phyloP scores from a whole-genome alignment of 2,888 invertebrate genomes.

The Pediacus dermestoides region DNA sequence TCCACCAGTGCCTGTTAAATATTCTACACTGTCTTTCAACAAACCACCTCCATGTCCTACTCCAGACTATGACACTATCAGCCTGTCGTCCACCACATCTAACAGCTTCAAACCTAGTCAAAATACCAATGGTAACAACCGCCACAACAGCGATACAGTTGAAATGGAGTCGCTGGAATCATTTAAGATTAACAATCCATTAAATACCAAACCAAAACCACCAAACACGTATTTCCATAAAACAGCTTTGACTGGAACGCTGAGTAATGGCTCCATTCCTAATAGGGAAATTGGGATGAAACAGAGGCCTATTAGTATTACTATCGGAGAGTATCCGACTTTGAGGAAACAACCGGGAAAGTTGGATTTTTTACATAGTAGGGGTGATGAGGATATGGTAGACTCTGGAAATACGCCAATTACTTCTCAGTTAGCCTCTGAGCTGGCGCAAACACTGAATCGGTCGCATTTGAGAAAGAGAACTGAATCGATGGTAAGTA shows the following conservation, averaged over 20 bases:
- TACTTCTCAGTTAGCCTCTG: constrained; percentile 66
- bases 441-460: constrained; percentile 70
- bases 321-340: constrained; percentile 67
- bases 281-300: constrained; percentile 37
- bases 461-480: constrained; percentile 73
- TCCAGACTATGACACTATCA: constrained; percentile 55
- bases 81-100: constrained; percentile 41
- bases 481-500: constrained; percentile 63
- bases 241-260: constrained; percentile 28
- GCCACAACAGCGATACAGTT: constrained; percentile 54
- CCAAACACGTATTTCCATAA: constrained; percentile 66
- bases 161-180: constrained; percentile 76
- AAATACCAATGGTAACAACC: constrained; percentile 46
- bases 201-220: constrained; percentile 60
- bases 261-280: constrained; percentile 33
- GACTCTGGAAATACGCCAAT: constrained; percentile 50
- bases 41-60: constrained; percentile 52
- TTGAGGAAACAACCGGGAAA: constrained; percentile 64
- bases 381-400: constrained; percentile 22
- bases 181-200: constrained; percentile 65
- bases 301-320: constrained; percentile 62
- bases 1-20: constrained; percentile 47
- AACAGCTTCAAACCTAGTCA: constrained; percentile 23
- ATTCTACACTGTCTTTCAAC: constrained; percentile 39
- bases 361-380: constrained; percentile 61